Conservation (phyloP, 2,797 vertebrate species). For the Chelmon rostratus region DNA sequence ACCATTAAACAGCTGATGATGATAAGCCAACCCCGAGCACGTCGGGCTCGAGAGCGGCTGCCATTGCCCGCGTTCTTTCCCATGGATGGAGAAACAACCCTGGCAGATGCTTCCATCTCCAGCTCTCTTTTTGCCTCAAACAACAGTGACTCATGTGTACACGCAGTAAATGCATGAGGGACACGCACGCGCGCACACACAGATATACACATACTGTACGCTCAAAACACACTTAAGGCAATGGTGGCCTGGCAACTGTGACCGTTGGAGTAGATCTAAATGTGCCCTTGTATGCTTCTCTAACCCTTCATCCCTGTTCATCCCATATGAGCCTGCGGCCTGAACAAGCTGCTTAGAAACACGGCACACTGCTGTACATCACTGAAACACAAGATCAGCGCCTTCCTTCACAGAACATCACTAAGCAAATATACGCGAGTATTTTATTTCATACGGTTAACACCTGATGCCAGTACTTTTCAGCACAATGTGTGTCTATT, state of each 20-base stretch:
- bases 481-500: conserved; percentile 13
- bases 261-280: conserved; percentile 70
- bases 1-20: background rate
- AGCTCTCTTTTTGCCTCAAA: conserved; percentile 39
- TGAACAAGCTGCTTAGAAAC: conserved; percentile 49
- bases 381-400: conserved; percentile 36
- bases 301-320: conserved; percentile 39
- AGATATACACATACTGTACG: conserved; percentile 52
- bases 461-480: conserved; percentile 38
- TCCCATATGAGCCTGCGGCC: conserved; percentile 1
- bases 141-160: conserved; percentile 44
- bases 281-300: conserved; percentile 42
- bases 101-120: conserved; percentile 24
- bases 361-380: conserved; percentile 21
- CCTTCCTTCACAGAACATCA: conserved; percentile 41
- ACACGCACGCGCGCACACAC: conserved; percentile 9
- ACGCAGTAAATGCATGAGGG: conserved; percentile 25
- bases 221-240: conserved; percentile 77
- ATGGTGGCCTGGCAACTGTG: conserved; percentile 77
- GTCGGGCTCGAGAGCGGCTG: background rate
- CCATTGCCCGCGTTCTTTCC: conserved; percentile 4
- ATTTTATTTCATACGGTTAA: conserved; percentile 14
- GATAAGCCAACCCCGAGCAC: conserved; percentile 9
- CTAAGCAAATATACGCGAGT: conserved; percentile 20
- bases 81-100: conserved; percentile 11